These are phyloP conservation scores for Shargacucullia verbasci DNA, from an alignment of 2,888 invertebrate species.

Conservation along the genomic window DNA sequence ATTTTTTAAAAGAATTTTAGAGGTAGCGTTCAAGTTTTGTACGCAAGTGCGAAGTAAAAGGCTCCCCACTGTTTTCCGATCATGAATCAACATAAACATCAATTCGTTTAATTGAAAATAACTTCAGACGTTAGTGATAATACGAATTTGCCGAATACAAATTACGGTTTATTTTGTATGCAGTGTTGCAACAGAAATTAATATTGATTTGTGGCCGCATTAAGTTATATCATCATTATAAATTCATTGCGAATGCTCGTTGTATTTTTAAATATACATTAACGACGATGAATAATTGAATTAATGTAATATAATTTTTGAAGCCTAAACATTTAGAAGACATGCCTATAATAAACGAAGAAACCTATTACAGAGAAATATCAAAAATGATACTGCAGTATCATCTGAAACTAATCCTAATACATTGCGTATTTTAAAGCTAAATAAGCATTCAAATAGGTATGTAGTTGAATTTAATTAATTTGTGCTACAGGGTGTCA, in stretches of 20 bases:
- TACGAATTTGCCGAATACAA: conserved; percentile 63
- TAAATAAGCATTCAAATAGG: conserved; percentile 46
- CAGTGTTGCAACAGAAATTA: conserved; percentile 54
- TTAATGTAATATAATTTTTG: conserved; percentile 25
- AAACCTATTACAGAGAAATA: too few species aligned
- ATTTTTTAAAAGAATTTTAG: conserved; percentile 68
- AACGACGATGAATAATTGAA: conserved; percentile 38
- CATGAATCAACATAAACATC: conserved; percentile 80
- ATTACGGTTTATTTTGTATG: conserved; percentile 60
- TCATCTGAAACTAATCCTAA: too few species aligned
- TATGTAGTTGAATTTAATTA: conserved; percentile 69
- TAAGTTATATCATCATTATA: conserved; percentile 49
- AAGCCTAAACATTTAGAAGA: too few species aligned
- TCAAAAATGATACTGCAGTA: too few species aligned
- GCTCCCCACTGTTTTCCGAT: conserved; percentile 75
- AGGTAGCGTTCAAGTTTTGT: conserved; percentile 57
- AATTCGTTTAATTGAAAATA: conserved; percentile 80
- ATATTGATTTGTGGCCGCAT: conserved; percentile 57
- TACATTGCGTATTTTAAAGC: conserved; percentile 33
- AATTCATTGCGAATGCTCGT: conserved; percentile 37
- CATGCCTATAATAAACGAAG: too few species aligned
- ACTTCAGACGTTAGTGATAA: conserved; percentile 60
- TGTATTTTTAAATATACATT: conserved; percentile 31
- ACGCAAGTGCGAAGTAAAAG: conserved; percentile 58
- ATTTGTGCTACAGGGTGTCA: conserved; percentile 71